A percentile compares a stretch with the other conserved stretches of the same genome.
phyloP scores from a whole-genome alignment of 2,113 vertebrate species.

The Lycaon pictus region DNA sequence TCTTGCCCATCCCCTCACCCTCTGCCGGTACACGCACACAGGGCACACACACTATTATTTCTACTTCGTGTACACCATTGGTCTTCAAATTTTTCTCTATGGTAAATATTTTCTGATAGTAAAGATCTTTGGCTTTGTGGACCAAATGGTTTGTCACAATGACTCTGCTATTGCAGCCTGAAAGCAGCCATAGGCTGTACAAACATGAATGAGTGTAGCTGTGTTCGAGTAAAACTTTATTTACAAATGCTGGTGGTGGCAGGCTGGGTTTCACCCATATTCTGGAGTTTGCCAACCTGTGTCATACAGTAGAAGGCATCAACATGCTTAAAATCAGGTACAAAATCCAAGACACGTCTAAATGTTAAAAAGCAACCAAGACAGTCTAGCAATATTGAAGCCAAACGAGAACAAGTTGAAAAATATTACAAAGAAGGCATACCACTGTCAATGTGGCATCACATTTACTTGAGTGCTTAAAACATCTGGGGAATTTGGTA shows the following conservation, averaged over 20 bases:
- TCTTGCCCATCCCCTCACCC: background rate
- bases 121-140: background rate
- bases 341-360: background rate
- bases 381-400: background rate
- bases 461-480: background rate
- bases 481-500: background rate
- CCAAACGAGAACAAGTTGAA: background rate
- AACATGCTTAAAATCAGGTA: background rate
- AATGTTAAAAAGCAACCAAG: background rate
- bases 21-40: no score
- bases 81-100: background rate
- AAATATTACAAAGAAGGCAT: background rate
- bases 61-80: background rate
- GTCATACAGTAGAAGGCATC: background rate
- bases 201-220: background rate
- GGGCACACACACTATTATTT: background rate
- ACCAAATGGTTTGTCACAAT: background rate
- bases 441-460: background rate
- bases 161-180: background rate
- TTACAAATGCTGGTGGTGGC: background rate
- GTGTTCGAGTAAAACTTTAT: background rate
- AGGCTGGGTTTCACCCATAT: background rate
- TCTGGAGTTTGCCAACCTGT: background rate
- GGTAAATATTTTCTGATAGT: background rate
- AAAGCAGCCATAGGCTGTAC: background rate